Base-by-base conservation (phyloP, 2,888 invertebrate genomes). In the Sussaba pulchella region DNA sequence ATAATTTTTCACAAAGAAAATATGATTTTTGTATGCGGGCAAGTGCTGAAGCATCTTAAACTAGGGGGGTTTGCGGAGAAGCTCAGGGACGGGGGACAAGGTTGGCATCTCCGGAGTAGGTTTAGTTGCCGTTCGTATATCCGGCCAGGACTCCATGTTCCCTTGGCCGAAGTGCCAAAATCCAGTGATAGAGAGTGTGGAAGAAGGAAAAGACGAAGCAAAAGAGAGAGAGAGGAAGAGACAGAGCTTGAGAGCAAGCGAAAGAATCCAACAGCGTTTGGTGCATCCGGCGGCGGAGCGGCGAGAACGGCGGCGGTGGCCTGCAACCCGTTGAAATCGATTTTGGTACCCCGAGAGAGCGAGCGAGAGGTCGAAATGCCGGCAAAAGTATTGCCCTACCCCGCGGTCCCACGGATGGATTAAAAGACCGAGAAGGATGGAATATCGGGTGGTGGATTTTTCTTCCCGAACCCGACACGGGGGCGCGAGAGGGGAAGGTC, bases 261-360 rank as follows among this genome's bases (percentile, higher is more conserved):
- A 66, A 39, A 54, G 24, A 75, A 72, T 78, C 63, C 52, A 76
- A 80, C 71, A 73, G 66, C 74, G 76, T 82, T 75, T 83, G 84
- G 71, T 84, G 83, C 84, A 84, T 79, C 83, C 84, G 73, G 80
- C 78, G 76, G 78, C 81, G 74, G 78, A 63, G 64, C 77, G 75
- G 82, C 79, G 70, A 73, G 74, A 75, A 75, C 74, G 75, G 82
- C 77, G 77, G 75, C 79, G 73, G 78, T 82, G 81, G 84, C 82
- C 83, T 84, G 84, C 84, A 84, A 82, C 78, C 81, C 81, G 75
- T 82, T 79, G 71, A 80, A 84, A 84, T 84, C 84, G 84, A 84
- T 84, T 84, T 84, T 78, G 82, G 80, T 83, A 79, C 70, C 78
- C 59, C 66, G 59, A 47, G 72, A 47, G 67, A 41, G 31, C 19